Conservation (phyloP, 37 sponge, comb jelly and placozoan genomes). For the Geodia barretti region DNA sequence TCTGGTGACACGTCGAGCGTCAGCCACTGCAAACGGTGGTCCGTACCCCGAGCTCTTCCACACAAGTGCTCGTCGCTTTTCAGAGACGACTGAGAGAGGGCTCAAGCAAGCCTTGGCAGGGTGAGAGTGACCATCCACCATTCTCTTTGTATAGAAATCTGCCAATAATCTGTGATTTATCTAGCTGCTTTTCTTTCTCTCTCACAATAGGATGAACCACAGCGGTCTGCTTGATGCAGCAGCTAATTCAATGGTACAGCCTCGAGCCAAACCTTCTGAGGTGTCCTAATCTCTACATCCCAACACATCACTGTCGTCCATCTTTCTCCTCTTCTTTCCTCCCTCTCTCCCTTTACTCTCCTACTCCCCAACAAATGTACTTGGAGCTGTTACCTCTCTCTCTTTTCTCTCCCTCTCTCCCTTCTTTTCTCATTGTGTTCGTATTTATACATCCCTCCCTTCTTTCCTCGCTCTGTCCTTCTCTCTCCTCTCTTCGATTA, state of each 20-base stretch:
- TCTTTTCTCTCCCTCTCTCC: background rate
- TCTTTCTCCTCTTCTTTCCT: background rate
- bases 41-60: slow-evolving; percentile 21
- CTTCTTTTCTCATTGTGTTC: background rate
- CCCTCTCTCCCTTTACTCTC: background rate
- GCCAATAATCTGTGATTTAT: background rate
- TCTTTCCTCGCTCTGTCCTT: slow-evolving; percentile 2
- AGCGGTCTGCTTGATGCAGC: slow-evolving; percentile 29
- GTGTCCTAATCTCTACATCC: slow-evolving; percentile 24
- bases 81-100: slow-evolving; percentile 39
- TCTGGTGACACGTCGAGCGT: slow-evolving; percentile 2
- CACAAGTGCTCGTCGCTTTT: slow-evolving; percentile 6
- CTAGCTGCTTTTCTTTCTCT: background rate
- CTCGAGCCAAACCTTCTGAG: slow-evolving; percentile 36
- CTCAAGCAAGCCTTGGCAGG: slow-evolving; percentile 55
- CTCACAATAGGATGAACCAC: slow-evolving; percentile 29
- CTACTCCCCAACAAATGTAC: background rate
- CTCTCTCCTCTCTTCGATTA: background rate
- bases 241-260: slow-evolving; percentile 30
- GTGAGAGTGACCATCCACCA: slow-evolving; percentile 32
- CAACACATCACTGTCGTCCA: background rate
- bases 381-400: background rate
- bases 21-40: slow-evolving; percentile 17
- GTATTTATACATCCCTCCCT: background rate
- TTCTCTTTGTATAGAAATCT: background rate